These are phyloP conservation scores for Drosophila ananassae DNA, from an alignment of 1,140 invertebrate species.

Conservation along the genomic window DNA sequence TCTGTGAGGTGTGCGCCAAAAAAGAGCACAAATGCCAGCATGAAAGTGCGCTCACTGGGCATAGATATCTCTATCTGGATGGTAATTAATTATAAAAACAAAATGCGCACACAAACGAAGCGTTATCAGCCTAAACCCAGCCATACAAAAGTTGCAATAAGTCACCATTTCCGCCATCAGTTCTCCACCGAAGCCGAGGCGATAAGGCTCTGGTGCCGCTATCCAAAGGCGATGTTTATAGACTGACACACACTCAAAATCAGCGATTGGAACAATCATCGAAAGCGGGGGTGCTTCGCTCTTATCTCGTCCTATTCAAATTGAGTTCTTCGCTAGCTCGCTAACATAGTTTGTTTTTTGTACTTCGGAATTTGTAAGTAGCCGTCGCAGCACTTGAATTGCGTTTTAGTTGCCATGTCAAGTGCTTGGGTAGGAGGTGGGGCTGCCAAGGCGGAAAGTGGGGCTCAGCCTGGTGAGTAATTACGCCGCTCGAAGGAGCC, in stretches of 20 bases:
- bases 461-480: constrained; percentile 56
- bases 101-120: constrained; percentile 30
- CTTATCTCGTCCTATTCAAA: constrained; percentile 73
- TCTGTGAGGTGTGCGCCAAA: not conserved
- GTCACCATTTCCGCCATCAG: constrained; percentile 78
- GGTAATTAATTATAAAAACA: constrained; percentile 57
- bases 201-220: constrained; percentile 55
- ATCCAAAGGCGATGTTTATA: constrained; percentile 46
- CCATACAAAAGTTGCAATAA: constrained; percentile 58
- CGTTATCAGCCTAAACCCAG: constrained; percentile 21
- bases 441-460: constrained; percentile 10
- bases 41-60: constrained; percentile 30
- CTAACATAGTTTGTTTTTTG: constrained; percentile 18
- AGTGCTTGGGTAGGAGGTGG: constrained; percentile 43
- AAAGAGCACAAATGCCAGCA: constrained; percentile 32
- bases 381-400: constrained; percentile 66
- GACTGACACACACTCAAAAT: constrained; percentile 73
- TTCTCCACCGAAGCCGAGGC: constrained; percentile 23
- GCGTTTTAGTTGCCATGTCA: constrained; percentile 58
- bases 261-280: constrained; percentile 79
- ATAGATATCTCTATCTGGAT: constrained; percentile 35
- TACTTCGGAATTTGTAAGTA: constrained; percentile 63
- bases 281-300: constrained; percentile 26
- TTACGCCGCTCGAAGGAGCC: constrained; percentile 36
- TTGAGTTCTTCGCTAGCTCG: constrained; percentile 50